These are phyloP conservation scores for Arctia plantaginis DNA, from an alignment of 2,888 invertebrate species.

Conservation along the genomic window DNA sequence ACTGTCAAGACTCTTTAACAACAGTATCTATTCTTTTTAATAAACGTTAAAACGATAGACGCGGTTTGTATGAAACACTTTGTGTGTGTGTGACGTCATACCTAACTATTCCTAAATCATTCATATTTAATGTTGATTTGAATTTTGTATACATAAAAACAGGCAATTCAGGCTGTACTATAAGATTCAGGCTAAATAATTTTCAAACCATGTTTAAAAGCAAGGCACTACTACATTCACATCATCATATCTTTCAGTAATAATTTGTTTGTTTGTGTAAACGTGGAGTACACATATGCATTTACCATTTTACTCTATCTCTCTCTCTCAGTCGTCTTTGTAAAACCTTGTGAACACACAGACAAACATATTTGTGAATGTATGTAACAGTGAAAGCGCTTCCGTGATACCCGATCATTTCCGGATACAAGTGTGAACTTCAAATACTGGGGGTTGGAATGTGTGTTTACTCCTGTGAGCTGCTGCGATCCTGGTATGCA, in stretches of 20 bases:
- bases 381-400: not conserved
- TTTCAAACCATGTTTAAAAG: no score
- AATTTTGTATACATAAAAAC: no score
- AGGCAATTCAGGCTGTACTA: no score
- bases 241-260: not conserved
- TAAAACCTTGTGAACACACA: not conserved
- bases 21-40: no score
- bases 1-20: no score
- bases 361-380: not conserved
- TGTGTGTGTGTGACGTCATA: no score
- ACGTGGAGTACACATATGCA: not conserved
- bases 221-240: no score
- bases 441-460: not conserved
- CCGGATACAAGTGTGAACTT: not conserved
- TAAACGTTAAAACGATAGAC: no score
- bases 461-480: not conserved
- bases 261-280: not conserved
- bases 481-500: constrained; percentile 14
- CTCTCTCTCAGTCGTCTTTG: not conserved
- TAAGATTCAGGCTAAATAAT: no score
- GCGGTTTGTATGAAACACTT: no score
- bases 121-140: no score
- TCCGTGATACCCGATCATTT: not conserved
- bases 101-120: no score
- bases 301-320: not conserved